These are phyloP conservation scores for Artibeus jamaicensis DNA, from an alignment of 2,797 vertebrate genomes.

Conservation along the genomic window DNA sequence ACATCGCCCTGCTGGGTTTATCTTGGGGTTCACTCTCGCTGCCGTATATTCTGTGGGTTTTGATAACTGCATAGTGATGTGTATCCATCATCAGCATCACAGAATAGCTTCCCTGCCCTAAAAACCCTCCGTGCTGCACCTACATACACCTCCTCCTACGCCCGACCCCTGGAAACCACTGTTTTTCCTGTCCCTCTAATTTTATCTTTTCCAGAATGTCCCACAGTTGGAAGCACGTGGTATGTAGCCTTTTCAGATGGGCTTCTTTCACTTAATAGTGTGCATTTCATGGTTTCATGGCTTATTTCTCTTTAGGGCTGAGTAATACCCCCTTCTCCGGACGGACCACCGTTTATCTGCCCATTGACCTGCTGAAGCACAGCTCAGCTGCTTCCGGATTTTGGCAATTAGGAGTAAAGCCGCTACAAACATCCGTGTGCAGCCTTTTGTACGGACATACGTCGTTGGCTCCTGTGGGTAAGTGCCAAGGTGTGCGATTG, in stretches of 20 bases:
- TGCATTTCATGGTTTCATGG: background rate
- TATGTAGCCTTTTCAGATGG: background rate
- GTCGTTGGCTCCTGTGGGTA: background rate
- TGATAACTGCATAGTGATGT: too few species aligned
- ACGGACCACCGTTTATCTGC: background rate
- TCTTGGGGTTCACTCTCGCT: background rate
- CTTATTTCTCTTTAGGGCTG: background rate
- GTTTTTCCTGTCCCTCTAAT: background rate
- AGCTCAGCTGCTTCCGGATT: background rate
- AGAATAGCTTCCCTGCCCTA: background rate
- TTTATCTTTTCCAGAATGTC: background rate
- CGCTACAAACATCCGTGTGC: background rate
- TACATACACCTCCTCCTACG: background rate
- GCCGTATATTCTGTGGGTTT: background rate
- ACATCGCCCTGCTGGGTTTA: background rate
- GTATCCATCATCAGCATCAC: too few species aligned
- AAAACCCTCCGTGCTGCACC: background rate
- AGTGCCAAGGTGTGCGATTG: background rate
- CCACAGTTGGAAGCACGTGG: background rate
- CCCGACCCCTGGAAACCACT: background rate
- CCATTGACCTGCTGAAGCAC: background rate
- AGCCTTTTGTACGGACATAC: background rate
- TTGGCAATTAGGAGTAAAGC: background rate
- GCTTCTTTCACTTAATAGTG: background rate
- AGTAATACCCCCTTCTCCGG: background rate